Evolutionary conservation across 2,113 vertebrate genomes (phyloP).

Genomic region (Copsychus sechellarum): DNA sequence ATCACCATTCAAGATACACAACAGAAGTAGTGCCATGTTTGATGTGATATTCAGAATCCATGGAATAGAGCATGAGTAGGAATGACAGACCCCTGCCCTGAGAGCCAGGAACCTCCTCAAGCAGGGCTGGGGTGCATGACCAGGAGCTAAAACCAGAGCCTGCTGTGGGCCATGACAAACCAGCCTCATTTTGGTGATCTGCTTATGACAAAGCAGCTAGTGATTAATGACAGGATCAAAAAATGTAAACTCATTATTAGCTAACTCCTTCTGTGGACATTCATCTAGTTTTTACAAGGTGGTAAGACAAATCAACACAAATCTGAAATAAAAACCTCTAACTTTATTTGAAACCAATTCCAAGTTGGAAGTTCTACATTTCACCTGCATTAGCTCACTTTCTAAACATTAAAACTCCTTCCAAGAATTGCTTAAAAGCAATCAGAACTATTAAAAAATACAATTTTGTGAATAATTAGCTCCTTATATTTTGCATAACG

Average conservation of each 20-base stretch:
- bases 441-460: neutral
- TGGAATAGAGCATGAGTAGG: neutral
- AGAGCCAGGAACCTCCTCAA: neutral
- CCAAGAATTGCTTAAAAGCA: neutral
- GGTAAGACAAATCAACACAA: neutral
- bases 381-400: neutral
- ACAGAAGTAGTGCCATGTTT: neutral
- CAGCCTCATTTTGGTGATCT: neutral
- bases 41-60: neutral
- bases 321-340: neutral
- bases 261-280: neutral
- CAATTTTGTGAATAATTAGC: neutral
- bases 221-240: neutral
- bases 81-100: neutral
- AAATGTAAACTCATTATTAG: neutral
- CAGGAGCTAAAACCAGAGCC: neutral
- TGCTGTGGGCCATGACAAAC: neutral
- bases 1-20: neutral
- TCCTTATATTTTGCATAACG: neutral
- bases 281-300: neutral
- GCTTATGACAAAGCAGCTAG: neutral
- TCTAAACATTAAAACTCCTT: neutral
- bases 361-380: neutral
- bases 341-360: neutral
- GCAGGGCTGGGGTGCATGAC: accelerated